These are phyloP conservation scores for Andrena haemorrhoa DNA, from an alignment of 2,888 invertebrate genomes.

Conservation along the genomic window DNA sequence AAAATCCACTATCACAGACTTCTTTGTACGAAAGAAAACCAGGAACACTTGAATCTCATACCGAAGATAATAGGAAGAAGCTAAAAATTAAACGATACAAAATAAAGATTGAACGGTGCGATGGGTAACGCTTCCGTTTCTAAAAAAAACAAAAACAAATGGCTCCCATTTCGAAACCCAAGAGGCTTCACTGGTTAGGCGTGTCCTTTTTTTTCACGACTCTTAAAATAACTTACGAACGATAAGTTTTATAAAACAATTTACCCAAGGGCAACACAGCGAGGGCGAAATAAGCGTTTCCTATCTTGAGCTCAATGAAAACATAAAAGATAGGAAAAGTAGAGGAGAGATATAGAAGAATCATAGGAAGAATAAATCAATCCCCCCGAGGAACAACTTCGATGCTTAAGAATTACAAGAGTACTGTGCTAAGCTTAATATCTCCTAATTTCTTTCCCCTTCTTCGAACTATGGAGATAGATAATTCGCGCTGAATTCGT, in stretches of 20 bases:
- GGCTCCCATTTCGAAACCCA: neutral
- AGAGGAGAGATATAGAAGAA: neutral
- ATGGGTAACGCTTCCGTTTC: neutral
- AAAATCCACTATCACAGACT: neutral
- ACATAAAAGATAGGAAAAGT: neutral
- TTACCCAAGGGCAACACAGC: neutral
- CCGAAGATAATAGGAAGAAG: neutral
- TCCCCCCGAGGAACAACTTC: neutral
- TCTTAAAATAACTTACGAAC: neutral
- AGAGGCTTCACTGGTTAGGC: slow-evolving; percentile 1
- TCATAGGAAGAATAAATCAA: neutral
- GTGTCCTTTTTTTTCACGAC: neutral
- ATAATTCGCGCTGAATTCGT: slow-evolving; percentile 14
- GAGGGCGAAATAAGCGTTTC: neutral
- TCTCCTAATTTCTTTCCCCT: slow-evolving; percentile 19
- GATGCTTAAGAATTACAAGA: neutral
- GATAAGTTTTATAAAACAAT: neutral
- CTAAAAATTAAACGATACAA: neutral
- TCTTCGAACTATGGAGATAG: neutral
- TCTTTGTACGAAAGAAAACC: neutral
- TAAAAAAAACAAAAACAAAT: neutral
- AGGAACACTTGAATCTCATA: neutral
- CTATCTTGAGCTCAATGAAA: slow-evolving; percentile 14
- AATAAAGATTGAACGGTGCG: neutral
- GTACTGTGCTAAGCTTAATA: slow-evolving; percentile 30